Conservation (phyloP, 2,797 vertebrate species). For the Brachyalestes nurse region DNA sequence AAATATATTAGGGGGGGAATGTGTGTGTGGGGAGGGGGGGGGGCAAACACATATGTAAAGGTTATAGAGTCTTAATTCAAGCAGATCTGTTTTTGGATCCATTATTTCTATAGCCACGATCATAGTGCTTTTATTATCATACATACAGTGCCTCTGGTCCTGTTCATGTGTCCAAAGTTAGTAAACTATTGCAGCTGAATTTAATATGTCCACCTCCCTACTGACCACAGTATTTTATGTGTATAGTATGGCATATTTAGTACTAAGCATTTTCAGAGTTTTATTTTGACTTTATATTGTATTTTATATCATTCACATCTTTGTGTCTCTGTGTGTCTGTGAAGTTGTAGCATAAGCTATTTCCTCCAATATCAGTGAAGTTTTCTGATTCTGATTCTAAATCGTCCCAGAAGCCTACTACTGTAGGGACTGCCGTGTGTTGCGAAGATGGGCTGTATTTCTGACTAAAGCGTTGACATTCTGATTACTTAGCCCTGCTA, state of each 20-base stretch:
- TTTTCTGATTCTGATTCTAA: too few species aligned
- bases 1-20: constrained; percentile 41
- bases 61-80: constrained; percentile 13
- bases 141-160: constrained; percentile 19
- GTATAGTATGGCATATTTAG: too few species aligned
- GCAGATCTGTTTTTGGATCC: constrained; percentile 30
- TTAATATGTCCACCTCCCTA: not conserved
- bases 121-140: constrained; percentile 35
- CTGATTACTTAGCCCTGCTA: not conserved
- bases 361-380: too few species aligned
- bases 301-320: too few species aligned
- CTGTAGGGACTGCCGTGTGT: not conserved
- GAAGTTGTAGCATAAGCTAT: too few species aligned
- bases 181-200: constrained; percentile 4
- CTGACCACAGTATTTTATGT: too few species aligned
- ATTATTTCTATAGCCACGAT: not conserved
- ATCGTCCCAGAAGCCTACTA: constrained; percentile 1
- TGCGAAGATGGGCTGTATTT: constrained; percentile 6
- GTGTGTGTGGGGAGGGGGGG: constrained; percentile 28
- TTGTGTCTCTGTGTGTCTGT: too few species aligned
- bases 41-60: constrained; percentile 54
- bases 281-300: too few species aligned
- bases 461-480: constrained; percentile 2
- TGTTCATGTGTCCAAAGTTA: constrained; percentile 31
- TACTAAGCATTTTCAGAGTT: too few species aligned